These are phyloP conservation scores for Fratercula arctica DNA, from an alignment of 2,797 vertebrate genomes.

Conservation along the genomic window DNA sequence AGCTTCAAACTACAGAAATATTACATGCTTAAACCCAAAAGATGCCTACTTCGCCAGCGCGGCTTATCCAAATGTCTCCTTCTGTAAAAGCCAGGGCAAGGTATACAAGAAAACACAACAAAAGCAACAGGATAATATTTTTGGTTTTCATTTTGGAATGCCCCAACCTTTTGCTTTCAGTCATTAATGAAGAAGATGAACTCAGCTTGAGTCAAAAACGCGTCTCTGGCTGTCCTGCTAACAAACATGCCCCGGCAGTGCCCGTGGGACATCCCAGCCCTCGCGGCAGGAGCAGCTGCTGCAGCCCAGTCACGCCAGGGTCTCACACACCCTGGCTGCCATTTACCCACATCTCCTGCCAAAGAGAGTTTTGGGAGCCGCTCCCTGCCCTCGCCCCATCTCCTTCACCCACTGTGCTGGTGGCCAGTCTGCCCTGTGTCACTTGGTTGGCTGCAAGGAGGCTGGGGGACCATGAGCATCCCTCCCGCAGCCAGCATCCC, in stretches of 20 bases:
- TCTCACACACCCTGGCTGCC: not conserved
- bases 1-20: not conserved
- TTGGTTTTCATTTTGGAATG: not conserved
- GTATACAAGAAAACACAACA: not conserved
- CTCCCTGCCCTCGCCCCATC: not conserved
- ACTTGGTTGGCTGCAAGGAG: not conserved
- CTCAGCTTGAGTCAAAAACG: not conserved
- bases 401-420: not conserved
- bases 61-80: not conserved
- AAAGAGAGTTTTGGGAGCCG: not conserved
- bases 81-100: not conserved
- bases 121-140: not conserved
- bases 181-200: not conserved
- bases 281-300: not conserved
- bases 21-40: not conserved
- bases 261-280: not conserved
- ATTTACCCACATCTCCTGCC: too few relatives aligned
- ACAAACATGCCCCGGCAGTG: not conserved
- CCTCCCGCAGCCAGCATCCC: not conserved
- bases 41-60: not conserved
- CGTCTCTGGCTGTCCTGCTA: not conserved
- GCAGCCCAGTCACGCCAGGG: not conserved
- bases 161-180: not conserved
- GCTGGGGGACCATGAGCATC: not conserved
- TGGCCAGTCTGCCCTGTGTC: accelerated